Conservation (phyloP, 2,797 vertebrate genomes). For the Stomatorhinus walkeri region DNA sequence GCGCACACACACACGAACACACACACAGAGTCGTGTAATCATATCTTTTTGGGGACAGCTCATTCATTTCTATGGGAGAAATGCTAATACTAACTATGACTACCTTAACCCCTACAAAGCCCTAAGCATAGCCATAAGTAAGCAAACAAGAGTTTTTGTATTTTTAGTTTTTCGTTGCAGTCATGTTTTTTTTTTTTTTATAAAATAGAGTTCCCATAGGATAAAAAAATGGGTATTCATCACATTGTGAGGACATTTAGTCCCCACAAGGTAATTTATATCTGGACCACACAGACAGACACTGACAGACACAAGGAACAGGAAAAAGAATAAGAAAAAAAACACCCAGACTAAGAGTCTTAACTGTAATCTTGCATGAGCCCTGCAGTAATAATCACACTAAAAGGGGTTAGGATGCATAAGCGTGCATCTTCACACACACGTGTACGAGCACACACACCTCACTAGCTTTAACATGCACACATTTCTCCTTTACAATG, state of each 20-base stretch:
- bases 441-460: not conserved
- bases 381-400: not conserved
- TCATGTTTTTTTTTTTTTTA: not conserved
- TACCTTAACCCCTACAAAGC: not conserved
- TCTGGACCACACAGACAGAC: not conserved
- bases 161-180: not conserved
- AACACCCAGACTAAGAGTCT: not conserved
- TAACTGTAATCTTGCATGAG: not conserved
- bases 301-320: not conserved
- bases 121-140: not conserved
- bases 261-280: not conserved
- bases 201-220: not conserved
- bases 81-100: not conserved
- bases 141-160: not conserved
- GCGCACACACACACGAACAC: not conserved
- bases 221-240: not conserved
- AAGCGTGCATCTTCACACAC: not conserved
- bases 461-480: not conserved
- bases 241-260: not conserved
- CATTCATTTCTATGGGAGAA: not conserved
- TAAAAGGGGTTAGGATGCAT: not conserved
- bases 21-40: not conserved
- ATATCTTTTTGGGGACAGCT: not conserved
- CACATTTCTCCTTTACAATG: conserved; percentile 22
- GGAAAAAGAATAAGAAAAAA: not conserved